Evolutionary conservation across 1,140 invertebrate genomes (phyloP).

Genomic region (Drosophila malerkotliana): DNA sequence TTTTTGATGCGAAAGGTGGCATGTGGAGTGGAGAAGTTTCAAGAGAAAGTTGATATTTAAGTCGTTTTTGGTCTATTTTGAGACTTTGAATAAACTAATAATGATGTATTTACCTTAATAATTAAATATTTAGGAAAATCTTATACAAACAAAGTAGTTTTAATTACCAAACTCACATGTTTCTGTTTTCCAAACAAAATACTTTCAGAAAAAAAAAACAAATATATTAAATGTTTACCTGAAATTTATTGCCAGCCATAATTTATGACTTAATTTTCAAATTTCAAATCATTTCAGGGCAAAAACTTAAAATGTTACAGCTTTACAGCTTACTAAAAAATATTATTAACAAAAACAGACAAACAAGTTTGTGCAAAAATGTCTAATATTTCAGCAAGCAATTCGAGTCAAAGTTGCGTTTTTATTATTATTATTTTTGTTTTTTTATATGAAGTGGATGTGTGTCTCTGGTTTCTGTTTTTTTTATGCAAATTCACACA

Average conservation of each 20-base stretch:
- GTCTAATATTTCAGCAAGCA: not conserved
- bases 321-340: not conserved
- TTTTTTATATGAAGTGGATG: not conserved
- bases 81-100: too few relatives aligned
- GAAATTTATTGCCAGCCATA: not conserved
- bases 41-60: not conserved
- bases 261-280: not conserved
- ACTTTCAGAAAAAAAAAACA: not conserved
- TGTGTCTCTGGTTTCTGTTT: not conserved
- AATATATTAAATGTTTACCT: too few relatives aligned
- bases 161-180: not conserved
- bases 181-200: not conserved
- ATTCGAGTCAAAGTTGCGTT: conserved; percentile 1
- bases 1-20: too few relatives aligned
- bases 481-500: conserved; percentile 51
- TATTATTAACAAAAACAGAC: not conserved
- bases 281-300: not conserved
- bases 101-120: too few relatives aligned
- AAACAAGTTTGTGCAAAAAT: not conserved
- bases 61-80: too few relatives aligned
- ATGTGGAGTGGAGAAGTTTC: too few relatives aligned
- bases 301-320: not conserved
- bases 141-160: too few relatives aligned
- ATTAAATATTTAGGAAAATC: too few relatives aligned
- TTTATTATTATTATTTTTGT: not conserved